Conservation (phyloP, 37 sponge, comb jelly and placozoan genomes). For the Lycopodina hypogea region DNA sequence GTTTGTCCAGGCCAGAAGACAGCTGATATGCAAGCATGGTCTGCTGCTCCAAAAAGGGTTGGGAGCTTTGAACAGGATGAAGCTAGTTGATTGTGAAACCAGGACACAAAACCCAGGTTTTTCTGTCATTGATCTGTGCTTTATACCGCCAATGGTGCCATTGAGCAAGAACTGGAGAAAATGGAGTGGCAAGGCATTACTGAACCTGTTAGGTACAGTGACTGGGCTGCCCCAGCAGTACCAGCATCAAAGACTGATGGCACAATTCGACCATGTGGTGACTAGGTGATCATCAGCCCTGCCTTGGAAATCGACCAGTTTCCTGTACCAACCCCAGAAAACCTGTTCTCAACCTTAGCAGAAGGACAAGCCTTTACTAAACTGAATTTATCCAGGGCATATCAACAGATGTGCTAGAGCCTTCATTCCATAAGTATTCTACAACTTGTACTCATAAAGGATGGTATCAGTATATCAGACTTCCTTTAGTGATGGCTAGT, state of each 20-base stretch:
- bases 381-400: slow-evolving; percentile 21
- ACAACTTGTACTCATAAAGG: slow-evolving; percentile 15
- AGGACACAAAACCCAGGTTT: too few species aligned
- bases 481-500: slow-evolving; percentile 44
- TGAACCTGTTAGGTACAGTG: slow-evolving; percentile 11
- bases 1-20: too few species aligned
- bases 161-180: not conserved
- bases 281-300: slow-evolving; percentile 35
- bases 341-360: slow-evolving; percentile 15
- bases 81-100: too few species aligned
- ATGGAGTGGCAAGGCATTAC: slow-evolving; percentile 1
- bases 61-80: too few species aligned
- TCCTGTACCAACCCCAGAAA: slow-evolving; percentile 9
- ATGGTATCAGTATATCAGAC: slow-evolving; percentile 16
- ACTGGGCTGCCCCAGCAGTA: slow-evolving; percentile 23
- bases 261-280: slow-evolving; percentile 11
- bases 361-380: slow-evolving; percentile 27
- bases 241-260: slow-evolving; percentile 18
- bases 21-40: too few species aligned
- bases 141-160: not conserved
- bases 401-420: slow-evolving; percentile 17
- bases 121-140: too few species aligned
- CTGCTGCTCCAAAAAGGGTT: too few species aligned
- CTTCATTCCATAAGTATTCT: not conserved
- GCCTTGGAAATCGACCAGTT: slow-evolving; percentile 4